Evolutionary conservation across 2,797 vertebrate genomes (phyloP).

Genomic region (Melanitta fusca): DNA sequence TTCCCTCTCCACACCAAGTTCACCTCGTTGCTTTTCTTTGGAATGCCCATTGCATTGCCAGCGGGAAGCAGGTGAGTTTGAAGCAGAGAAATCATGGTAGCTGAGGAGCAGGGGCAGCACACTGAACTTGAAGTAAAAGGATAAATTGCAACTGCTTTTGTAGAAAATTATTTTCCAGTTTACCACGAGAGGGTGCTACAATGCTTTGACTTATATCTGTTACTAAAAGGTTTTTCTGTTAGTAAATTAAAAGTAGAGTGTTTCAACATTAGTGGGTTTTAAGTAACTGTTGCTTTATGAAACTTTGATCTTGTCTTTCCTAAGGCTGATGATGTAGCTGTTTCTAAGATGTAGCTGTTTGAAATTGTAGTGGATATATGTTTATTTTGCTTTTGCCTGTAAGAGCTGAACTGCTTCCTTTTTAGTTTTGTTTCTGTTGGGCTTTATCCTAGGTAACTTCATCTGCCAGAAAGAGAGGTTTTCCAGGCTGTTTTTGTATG

Average conservation of each 20-base stretch:
- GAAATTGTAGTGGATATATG: not conserved
- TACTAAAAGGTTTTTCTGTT: not conserved
- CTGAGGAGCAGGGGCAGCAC: not conserved
- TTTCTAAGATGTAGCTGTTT: not conserved
- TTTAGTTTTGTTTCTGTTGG: slow-evolving; percentile 33
- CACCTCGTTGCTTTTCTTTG: not conserved
- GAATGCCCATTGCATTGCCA: fast-evolving
- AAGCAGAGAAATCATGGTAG: fast-evolving
- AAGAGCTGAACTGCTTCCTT: not conserved
- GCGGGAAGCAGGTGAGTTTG: not conserved
- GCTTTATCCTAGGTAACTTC: not conserved
- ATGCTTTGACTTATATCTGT: not conserved
- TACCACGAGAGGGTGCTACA: slow-evolving; percentile 79
- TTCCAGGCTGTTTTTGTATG: not conserved
- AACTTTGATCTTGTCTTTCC: no score
- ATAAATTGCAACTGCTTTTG: fast-evolving
- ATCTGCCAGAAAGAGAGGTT: not conserved
- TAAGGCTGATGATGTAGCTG: not conserved
- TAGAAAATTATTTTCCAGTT: not conserved
- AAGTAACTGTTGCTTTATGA: not conserved
- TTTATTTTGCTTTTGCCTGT: not conserved
- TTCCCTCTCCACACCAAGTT: not conserved
- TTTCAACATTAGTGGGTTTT: not conserved
- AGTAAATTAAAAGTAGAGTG: not conserved
- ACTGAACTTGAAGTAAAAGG: fast-evolving